A percentile compares a stretch with the other conserved stretches of the same genome.
phyloP scores from a whole-genome alignment of 2,113 vertebrate species.

The Ovis canadensis region DNA sequence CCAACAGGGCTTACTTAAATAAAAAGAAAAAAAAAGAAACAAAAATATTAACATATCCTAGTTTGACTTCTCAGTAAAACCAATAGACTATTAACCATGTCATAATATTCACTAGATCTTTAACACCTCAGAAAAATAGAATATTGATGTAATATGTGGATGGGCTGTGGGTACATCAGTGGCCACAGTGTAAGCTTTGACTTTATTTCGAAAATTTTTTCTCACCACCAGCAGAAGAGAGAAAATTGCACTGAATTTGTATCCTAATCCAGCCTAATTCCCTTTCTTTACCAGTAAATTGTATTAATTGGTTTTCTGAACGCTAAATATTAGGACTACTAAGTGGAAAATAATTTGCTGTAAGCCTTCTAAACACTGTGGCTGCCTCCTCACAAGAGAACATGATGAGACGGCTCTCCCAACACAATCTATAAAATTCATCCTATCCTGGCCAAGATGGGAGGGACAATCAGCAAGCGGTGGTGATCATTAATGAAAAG shows the following conservation, averaged over 20 bases:
- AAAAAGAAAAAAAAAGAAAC: neutral
- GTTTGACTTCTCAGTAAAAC: neutral
- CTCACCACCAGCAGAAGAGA: neutral
- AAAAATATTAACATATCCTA: neutral
- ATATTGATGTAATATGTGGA: neutral
- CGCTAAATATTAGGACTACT: slow-evolving; percentile 19
- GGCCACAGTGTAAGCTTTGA: neutral
- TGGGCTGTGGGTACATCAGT: neutral
- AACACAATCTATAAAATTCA: neutral
- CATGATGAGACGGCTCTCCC: neutral
- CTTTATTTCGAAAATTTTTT: neutral
- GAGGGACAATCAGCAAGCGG: neutral
- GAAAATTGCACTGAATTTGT: slow-evolving; percentile 38
- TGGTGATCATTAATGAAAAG: neutral
- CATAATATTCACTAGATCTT: neutral
- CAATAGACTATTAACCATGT: neutral
- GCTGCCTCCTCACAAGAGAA: neutral
- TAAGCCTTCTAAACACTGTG: slow-evolving; percentile 16
- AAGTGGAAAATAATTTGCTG: slow-evolving; percentile 22
- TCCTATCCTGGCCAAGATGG: neutral
- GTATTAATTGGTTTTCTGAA: slow-evolving; percentile 46
- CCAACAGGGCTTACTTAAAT: neutral
- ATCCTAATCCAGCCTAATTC: slow-evolving; percentile 41
- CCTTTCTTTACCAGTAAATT: slow-evolving; percentile 34
- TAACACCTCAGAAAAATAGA: neutral